Evolutionary conservation across 2,888 invertebrate species (phyloP), one percentile per base, ranked within the genome.

Genomic region (Podotricha telesiphe): DNA sequence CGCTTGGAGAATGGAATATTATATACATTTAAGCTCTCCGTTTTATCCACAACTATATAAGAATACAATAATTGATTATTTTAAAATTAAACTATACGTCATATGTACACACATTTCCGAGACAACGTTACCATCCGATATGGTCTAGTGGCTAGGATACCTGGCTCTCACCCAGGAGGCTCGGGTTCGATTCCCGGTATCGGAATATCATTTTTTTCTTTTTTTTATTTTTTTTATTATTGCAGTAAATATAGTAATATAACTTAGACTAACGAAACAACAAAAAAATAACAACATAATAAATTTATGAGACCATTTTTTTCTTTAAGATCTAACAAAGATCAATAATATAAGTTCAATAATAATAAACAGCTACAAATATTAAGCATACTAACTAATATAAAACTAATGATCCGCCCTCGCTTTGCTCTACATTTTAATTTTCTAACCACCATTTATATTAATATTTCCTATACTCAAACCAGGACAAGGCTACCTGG

Each of bases 141-240:
- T 68, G 71, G 73, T 71, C 68, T 68, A 73, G 73, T 72, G 67
- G 69, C 72, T 65, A 74, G 73, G 73, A 71, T 69, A 73, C 74
- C 59, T 68, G 71, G 74, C 70, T 66, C 66, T 72, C 53, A 68
- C 69, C 69, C 65, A 94, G 94, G 94, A 94, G 94, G 94, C 94
- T 94, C 94, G 94, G 94, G 94, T 95, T 94, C 94, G 94, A 95
- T 94, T 94, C 94, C 94, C 94, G 94, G 94, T 94, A 94, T 92
- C 93, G 94, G 94, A 94, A 94, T 20, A 19, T 10, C 17, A 1
- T 28, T 47, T 47, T 58, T 58, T 22, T 59, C 15, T n/a, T 45
- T 42, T 10, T 22, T 11, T 42, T 58, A 42, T 42, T 11, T 8
- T 34, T 2, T 47, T 47, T 28, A 5, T 28, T 28, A 28, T 28